These are phyloP conservation scores for Naja naja DNA, from an alignment of 2,113 vertebrate species.

Conservation along the genomic window DNA sequence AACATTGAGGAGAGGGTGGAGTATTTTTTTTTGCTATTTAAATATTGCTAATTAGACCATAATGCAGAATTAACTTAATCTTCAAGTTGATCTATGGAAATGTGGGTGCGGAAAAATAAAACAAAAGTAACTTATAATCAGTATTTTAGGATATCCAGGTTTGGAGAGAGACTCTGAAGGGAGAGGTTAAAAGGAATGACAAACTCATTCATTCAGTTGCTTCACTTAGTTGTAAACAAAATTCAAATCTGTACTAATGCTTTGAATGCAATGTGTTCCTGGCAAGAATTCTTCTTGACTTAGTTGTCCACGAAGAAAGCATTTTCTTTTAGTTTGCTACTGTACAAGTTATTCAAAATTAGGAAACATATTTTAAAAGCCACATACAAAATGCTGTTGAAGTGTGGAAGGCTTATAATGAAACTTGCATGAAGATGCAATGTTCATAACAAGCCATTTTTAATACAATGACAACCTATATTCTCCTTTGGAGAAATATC, in stretches of 20 bases:
- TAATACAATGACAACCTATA: not conserved
- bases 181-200: not conserved
- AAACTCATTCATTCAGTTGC: not conserved
- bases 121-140: not conserved
- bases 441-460: not conserved
- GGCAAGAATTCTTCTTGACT: not conserved
- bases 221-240: not conserved
- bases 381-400: not conserved
- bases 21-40: not conserved
- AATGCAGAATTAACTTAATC: not conserved
- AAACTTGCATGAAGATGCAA: not conserved
- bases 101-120: not conserved
- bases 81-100: not conserved
- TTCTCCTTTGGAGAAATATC: not conserved
- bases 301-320: not conserved
- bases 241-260: slow-evolving; percentile 11
- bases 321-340: slow-evolving; percentile 6
- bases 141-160: not conserved
- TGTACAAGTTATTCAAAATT: slow-evolving; percentile 1
- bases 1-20: not conserved
- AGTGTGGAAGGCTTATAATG: not conserved
- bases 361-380: not conserved
- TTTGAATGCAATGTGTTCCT: slow-evolving; percentile 11
- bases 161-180: not conserved
- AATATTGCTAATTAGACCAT: not conserved